These are phyloP conservation scores for Cetoscarus ocellatus DNA, from an alignment of 2,797 vertebrate genomes.

Conservation along the genomic window DNA sequence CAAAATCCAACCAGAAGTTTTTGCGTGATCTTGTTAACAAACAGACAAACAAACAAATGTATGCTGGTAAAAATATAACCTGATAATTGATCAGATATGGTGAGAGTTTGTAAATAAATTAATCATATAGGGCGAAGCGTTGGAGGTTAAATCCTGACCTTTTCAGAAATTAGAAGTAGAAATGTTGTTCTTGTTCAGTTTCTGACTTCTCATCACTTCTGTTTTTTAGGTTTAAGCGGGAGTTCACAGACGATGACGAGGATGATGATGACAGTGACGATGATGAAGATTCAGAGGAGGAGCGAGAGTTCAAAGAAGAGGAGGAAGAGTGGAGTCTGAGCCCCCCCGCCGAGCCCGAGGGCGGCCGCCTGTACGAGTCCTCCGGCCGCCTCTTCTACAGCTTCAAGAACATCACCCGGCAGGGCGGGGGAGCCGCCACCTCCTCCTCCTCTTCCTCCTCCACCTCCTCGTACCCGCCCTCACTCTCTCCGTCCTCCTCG, in stretches of 20 bases:
- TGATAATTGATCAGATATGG: too few species aligned
- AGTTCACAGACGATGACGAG: slow-evolving; percentile 85
- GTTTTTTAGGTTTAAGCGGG: slow-evolving; percentile 78
- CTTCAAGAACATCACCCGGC: slow-evolving; percentile 95
- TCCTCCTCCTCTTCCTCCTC: too few species aligned
- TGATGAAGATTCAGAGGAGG: slow-evolving; percentile 88
- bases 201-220: too few species aligned
- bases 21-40: too few species aligned
- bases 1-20: too few species aligned
- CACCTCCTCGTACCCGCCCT: slow-evolving; percentile 77
- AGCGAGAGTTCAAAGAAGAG: slow-evolving; percentile 77
- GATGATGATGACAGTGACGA: slow-evolving; percentile 88
- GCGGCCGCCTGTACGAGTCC: slow-evolving; percentile 86
- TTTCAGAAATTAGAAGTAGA: too few species aligned
- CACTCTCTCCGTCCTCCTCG: slow-evolving; percentile 87
- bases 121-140: too few species aligned
- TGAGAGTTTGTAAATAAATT: too few species aligned
- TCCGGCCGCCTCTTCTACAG: slow-evolving; percentile 90
- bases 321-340: slow-evolving; percentile 85
- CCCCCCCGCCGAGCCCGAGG: slow-evolving; percentile 88
- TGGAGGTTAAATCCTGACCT: too few species aligned
- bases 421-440: slow-evolving; percentile 60
- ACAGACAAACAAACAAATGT: too few species aligned
- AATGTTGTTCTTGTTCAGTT: too few species aligned
- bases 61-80: too few species aligned